A percentile compares a stretch with the other conserved stretches of the same genome.
Evolutionary conservation across 1,140 invertebrate genomes (phyloP).

Genomic region (Eupeodes corollae): DNA sequence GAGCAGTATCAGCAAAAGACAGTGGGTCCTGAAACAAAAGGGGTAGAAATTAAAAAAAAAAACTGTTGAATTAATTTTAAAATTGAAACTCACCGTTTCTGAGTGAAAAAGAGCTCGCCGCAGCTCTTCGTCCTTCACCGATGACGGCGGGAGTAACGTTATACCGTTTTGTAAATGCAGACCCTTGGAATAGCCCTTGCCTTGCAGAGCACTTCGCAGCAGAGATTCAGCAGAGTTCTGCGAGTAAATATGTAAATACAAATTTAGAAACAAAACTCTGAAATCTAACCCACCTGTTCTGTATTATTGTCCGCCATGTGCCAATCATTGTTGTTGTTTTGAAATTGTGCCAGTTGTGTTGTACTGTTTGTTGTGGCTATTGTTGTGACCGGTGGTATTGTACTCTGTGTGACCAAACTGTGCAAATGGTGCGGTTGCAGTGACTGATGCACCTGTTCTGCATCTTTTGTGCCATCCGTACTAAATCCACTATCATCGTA

Average conservation of each 20-base stretch:
- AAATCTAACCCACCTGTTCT: constrained; percentile 33
- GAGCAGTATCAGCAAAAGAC: constrained; percentile 30
- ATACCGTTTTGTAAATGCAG: constrained; percentile 45
- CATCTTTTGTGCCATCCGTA: constrained; percentile 51
- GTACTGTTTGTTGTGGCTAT: constrained; percentile 16
- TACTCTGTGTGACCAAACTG: background rate
- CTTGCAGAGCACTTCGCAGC: constrained; percentile 67
- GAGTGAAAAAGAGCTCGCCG: constrained; percentile 34
- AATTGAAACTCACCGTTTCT: constrained; percentile 19
- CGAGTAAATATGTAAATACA: background rate
- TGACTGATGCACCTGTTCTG: constrained; percentile 5
- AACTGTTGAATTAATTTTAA: background rate
- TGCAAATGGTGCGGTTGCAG: background rate
- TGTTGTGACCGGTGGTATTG: background rate
- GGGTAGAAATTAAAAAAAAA: background rate
- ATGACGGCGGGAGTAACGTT: constrained; percentile 20
- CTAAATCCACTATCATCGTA: constrained; percentile 60
- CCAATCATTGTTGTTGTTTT: constrained; percentile 72
- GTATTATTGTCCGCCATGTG: constrained; percentile 59
- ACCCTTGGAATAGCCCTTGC: constrained; percentile 45
- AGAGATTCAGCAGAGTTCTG: constrained; percentile 56
- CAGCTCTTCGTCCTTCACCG: constrained; percentile 41
- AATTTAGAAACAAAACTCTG: background rate
- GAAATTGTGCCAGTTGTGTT: constrained; percentile 41
- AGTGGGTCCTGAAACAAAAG: constrained; percentile 15